Percentiles rank a stretch among this genome's conserved stretches.
Evolutionary conservation across 2,113 vertebrate species (phyloP).

Genomic region (Passer domesticus): DNA sequence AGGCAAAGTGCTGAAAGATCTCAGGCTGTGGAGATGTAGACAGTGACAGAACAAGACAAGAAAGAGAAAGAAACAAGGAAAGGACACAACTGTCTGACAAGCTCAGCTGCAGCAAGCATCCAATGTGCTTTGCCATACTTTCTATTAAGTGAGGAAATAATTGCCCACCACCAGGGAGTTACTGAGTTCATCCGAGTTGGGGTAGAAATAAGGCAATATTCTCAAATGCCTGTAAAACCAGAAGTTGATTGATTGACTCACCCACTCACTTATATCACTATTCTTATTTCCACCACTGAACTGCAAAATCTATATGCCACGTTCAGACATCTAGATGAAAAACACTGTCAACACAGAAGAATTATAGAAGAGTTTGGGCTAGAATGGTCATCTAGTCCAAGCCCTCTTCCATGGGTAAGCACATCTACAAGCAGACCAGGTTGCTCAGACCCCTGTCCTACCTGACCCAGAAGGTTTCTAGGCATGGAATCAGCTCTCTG

Average conservation of each 20-base stretch:
- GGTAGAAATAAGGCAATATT: not conserved
- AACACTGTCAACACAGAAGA: not conserved
- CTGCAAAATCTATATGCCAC: not conserved
- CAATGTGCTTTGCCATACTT: not conserved
- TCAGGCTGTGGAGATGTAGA: not conserved
- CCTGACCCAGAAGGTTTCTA: not conserved
- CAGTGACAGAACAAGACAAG: not conserved
- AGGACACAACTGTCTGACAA: not conserved
- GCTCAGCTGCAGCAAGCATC: not conserved
- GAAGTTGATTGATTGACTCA: not conserved
- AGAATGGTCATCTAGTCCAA: not conserved
- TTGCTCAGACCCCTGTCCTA: not conserved
- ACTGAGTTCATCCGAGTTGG: not conserved
- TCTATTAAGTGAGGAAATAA: not conserved
- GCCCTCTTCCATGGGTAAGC: too few species aligned
- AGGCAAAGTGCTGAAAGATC: not conserved
- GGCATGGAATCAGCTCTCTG: not conserved
- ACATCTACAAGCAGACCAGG: not conserved
- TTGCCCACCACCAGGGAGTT: not conserved
- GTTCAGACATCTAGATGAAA: not conserved
- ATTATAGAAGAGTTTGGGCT: not conserved
- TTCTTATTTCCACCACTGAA: not conserved
- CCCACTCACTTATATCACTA: not conserved
- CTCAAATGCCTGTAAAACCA: not conserved
- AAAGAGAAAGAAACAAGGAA: not conserved